These are phyloP conservation scores for Drosophila littoralis DNA, from an alignment of 1,140 invertebrate species.

Conservation along the genomic window DNA sequence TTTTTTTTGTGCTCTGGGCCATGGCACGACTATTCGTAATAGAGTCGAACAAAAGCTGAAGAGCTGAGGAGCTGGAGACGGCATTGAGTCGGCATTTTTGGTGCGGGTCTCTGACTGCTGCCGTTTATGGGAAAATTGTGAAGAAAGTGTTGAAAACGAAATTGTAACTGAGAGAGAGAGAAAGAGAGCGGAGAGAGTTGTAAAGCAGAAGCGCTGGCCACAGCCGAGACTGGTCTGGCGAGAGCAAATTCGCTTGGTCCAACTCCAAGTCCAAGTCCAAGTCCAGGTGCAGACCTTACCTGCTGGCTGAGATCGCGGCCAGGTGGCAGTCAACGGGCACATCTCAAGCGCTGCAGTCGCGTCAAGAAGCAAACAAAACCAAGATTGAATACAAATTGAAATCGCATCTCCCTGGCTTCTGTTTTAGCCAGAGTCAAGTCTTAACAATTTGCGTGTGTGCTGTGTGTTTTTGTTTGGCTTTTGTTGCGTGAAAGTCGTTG, in stretches of 20 bases:
- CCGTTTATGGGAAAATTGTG: constrained; percentile 78
- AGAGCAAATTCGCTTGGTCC: constrained; percentile 30
- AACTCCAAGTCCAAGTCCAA: not conserved
- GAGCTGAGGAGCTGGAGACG: constrained; percentile 11
- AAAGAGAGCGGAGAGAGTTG: constrained; percentile 5
- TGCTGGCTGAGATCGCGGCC: constrained; percentile 58
- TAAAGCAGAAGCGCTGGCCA: constrained; percentile 57
- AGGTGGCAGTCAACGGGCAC: constrained; percentile 71
- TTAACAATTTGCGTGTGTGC: constrained; percentile 67
- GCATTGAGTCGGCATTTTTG: constrained; percentile 49
- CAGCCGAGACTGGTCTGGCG: constrained; percentile 42
- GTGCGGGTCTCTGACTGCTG: constrained; percentile 25
- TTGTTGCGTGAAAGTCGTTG: constrained; percentile 71
- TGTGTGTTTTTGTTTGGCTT: constrained; percentile 12
- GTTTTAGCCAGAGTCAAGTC: constrained; percentile 15
- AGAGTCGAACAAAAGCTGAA: constrained; percentile 38
- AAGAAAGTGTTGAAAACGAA: constrained; percentile 83
- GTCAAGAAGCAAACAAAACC: constrained; percentile 17
- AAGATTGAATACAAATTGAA: constrained; percentile 34
- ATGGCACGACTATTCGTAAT: constrained; percentile 73
- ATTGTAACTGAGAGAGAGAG: constrained; percentile 78
- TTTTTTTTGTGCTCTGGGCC: constrained; percentile 63
- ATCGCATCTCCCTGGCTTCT: constrained; percentile 30
- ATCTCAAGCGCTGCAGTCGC: constrained; percentile 76
- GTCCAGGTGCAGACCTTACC: constrained; percentile 58